These are phyloP conservation scores for Crambe crambe DNA, from an alignment of 37 sponge, comb jelly and placozoan genomes.

Conservation along the genomic window DNA sequence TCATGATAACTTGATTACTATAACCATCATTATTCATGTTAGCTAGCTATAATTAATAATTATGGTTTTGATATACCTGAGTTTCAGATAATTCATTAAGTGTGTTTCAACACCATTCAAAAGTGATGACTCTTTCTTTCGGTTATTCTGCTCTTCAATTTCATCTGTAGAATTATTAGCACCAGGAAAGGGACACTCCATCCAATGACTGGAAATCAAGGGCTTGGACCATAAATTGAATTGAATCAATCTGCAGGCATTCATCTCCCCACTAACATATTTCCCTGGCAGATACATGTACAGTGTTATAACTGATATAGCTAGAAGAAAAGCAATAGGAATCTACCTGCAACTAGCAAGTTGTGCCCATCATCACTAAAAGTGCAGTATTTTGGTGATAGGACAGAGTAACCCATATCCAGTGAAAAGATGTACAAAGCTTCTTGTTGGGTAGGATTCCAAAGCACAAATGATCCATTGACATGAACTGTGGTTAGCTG, in stretches of 20 bases:
- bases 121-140: neutral
- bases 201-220: neutral
- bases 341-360: constrained; percentile 6
- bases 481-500: constrained; percentile 36
- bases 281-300: too few relatives aligned
- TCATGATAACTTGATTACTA: too few relatives aligned
- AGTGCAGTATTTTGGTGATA: neutral
- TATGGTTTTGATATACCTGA: neutral
- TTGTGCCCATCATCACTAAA: neutral
- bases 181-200: neutral
- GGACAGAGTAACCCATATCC: neutral
- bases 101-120: neutral
- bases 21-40: neutral
- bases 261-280: neutral
- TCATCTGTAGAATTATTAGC: neutral
- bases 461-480: constrained; percentile 40
- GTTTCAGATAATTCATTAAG: constrained; percentile 1
- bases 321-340: too few relatives aligned
- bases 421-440: constrained; percentile 7
- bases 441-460: constrained; percentile 19
- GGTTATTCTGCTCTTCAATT: neutral
- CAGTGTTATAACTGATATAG: too few relatives aligned
- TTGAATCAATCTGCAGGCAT: neutral
- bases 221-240: constrained; percentile 3
- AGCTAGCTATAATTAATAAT: neutral